phyloP scores from a whole-genome alignment of 2,113 vertebrate genomes.

The Pluvianellus socialis region DNA sequence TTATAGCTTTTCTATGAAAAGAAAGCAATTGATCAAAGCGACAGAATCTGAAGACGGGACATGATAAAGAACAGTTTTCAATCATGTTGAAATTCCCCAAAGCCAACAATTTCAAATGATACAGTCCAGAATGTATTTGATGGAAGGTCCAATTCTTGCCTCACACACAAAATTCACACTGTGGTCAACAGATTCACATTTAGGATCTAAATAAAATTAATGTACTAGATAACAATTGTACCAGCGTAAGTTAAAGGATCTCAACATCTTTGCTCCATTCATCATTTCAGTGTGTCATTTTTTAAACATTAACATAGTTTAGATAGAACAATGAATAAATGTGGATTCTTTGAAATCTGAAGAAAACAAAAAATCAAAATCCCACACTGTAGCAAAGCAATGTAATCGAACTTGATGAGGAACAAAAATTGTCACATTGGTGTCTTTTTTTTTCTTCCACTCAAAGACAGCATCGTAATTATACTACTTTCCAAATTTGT shows the following conservation, averaged over 20 bases:
- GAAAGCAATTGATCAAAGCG: neutral
- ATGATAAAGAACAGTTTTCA: neutral
- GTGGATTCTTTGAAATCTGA: neutral
- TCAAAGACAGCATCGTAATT: neutral
- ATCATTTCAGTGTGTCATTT: neutral
- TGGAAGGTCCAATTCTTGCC: neutral
- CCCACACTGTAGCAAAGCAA: neutral
- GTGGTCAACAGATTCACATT: neutral
- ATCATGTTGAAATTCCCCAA: neutral
- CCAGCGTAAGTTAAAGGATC: neutral
- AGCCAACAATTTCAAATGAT: neutral
- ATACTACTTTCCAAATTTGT: neutral
- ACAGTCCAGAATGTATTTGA: neutral
- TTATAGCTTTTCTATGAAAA: neutral
- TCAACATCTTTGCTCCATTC: neutral
- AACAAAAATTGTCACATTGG: neutral
- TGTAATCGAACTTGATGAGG: neutral
- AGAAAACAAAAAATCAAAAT: neutral
- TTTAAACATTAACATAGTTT: neutral
- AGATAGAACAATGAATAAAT: neutral
- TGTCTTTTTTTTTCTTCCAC: neutral
- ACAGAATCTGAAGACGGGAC: neutral
- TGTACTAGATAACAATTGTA: neutral
- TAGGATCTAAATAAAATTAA: neutral
- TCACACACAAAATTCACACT: neutral